phyloP scores from a whole-genome alignment of 2,797 vertebrate genomes.

The Lycodopsis pacificus region DNA sequence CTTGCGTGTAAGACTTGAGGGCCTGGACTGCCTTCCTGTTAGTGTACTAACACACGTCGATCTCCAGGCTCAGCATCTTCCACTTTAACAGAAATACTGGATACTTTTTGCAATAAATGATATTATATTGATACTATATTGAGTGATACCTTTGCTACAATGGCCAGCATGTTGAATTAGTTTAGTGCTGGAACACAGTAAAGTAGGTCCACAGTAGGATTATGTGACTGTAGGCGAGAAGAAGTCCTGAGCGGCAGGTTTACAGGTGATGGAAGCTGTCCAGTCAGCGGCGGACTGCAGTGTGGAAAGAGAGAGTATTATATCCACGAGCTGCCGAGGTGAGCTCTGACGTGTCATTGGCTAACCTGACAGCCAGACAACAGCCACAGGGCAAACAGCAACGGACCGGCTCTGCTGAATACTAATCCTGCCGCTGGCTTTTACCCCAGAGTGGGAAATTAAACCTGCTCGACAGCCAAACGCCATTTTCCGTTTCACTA shows the following conservation, averaged over 20 bases:
- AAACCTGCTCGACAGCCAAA: slow-evolving; percentile 50
- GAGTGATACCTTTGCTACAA: not conserved
- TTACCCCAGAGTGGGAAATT: slow-evolving; percentile 47
- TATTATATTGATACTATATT: not conserved
- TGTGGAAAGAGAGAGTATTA: slow-evolving; percentile 36
- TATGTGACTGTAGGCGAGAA: not conserved
- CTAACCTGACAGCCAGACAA: slow-evolving; percentile 74
- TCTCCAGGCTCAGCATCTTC: not conserved
- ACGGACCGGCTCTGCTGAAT: slow-evolving; percentile 62
- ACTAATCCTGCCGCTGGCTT: slow-evolving; percentile 65
- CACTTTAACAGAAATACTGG: not conserved
- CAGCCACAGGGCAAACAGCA: slow-evolving; percentile 73
- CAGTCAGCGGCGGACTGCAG: not conserved
- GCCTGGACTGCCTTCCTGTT: not conserved
- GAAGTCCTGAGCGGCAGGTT: too few relatives aligned
- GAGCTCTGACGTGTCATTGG: slow-evolving; percentile 62
- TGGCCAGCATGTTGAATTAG: not conserved
- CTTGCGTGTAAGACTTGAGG: not conserved
- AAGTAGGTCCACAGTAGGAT: not conserved
- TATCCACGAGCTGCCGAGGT: slow-evolving; percentile 45
- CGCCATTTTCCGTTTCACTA: slow-evolving; percentile 46
- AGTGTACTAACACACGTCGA: not conserved
- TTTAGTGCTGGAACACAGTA: too few relatives aligned
- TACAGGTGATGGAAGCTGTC: slow-evolving; percentile 10
- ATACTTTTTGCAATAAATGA: not conserved